Evolutionary conservation across 2,888 invertebrate species (phyloP), one percentile per base, ranked within the genome.

Genomic region (Saturnia japonica): DNA sequence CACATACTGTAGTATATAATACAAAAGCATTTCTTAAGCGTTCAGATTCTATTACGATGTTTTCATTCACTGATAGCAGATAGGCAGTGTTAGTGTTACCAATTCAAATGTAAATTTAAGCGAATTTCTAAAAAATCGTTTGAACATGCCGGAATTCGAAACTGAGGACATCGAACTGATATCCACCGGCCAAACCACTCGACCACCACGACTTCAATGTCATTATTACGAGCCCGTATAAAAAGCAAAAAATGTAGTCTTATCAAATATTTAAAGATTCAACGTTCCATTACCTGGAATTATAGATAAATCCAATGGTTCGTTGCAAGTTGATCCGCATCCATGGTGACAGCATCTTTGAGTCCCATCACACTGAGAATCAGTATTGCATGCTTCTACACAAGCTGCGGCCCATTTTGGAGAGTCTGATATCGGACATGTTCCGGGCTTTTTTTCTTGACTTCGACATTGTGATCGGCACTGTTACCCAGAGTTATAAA

Each of bases 281-380:
- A 68, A 42, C 7, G 12, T 16, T 43, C 54, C 9, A 68, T 89
- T 82, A 96, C 96, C 95, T 89, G 95, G 83, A 84, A 94, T 80
- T 77, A 93, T 90, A 76, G 95, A 83, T 72, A 96, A 87, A 71
- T 95, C 95, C 9, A 93, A 79, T 0, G 97, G 95, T 45, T 95
- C 94, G 81, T 95, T 95, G 84, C 97, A 97, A 34, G 96, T 95
- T 28, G 95, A 92, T 0, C 97, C 96, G 78, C 97, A 97, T 40
- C 93, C 90, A 74, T 96, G 95, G 54, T 91, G 93, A 79, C 97
- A 97, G 84, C 97, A 97, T 75, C 96, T 95, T 72, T 95, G 94
- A 1, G 95, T 94, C 74, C 95, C 96, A 14, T 95, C 95, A 82
- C 97, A 97, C 78, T 96, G 95, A 0, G 95, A 94, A 81, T 97